Percentiles rank a stretch among this genome's conserved stretches.
Conservation (phyloP, 2,888 invertebrate species). For the Blastobasis lacticolella region DNA sequence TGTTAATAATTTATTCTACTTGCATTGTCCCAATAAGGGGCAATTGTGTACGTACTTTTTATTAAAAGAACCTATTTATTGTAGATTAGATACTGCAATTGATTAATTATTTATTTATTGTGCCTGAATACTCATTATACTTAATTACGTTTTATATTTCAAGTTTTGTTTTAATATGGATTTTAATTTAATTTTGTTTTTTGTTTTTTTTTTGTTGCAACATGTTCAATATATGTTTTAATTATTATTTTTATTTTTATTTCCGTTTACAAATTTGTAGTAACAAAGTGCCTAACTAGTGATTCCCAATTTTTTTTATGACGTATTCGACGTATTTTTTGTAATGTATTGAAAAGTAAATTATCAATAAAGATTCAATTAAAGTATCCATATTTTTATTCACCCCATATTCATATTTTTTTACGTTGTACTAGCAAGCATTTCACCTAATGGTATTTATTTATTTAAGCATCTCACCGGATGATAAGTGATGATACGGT, state of each 20-base stretch:
- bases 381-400: no score
- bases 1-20: constrained; percentile 9
- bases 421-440: no score
- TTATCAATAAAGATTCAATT: no score
- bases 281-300: not conserved
- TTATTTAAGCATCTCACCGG: no score
- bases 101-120: constrained; percentile 16
- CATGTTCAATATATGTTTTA: constrained; percentile 13
- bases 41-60: constrained; percentile 42
- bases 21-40: constrained; percentile 22
- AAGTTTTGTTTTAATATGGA: not conserved
- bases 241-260: constrained; percentile 11
- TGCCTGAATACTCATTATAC: constrained; percentile 41
- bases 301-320: not conserved
- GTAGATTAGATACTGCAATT: constrained; percentile 16
- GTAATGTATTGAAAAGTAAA: not conserved
- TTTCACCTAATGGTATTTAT: no score
- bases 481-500: no score
- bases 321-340: not conserved
- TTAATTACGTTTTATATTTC: constrained; percentile 8
- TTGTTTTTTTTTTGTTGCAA: constrained; percentile 3
- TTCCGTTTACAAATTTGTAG: no score
- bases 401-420: no score
- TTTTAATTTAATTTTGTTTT: not conserved
- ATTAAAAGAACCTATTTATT: constrained; percentile 44